phyloP scores from a whole-genome alignment of 2,888 invertebrate species.

The Trimorus sp. region DNA sequence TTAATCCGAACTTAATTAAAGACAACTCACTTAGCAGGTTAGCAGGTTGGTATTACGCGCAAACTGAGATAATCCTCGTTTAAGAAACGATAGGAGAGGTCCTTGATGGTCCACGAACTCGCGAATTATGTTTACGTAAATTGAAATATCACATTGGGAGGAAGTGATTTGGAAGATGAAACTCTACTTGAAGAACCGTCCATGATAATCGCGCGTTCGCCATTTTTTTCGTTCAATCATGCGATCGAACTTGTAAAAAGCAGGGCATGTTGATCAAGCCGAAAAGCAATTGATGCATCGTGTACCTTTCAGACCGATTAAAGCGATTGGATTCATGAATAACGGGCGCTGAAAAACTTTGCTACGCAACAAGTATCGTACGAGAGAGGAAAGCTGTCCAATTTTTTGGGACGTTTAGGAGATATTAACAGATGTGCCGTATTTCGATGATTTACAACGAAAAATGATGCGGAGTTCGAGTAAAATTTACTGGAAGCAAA shows the following conservation, averaged over 20 bases:
- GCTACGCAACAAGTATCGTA: conserved; percentile 28
- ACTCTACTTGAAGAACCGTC: neutral
- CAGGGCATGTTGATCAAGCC: conserved; percentile 19
- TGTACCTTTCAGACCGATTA: conserved; percentile 28
- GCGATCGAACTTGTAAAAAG: conserved; percentile 23
- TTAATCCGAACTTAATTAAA: conserved; percentile 50
- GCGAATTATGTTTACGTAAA: too few relatives aligned
- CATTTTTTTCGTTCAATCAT: conserved; percentile 19
- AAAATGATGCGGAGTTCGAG: too few relatives aligned
- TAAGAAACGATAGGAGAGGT: neutral
- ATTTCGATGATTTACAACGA: too few relatives aligned
- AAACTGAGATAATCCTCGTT: conserved; percentile 6
- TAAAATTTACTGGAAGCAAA: too few relatives aligned
- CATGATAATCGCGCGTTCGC: conserved; percentile 7
- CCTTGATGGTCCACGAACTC: too few relatives aligned
- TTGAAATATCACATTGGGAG: too few relatives aligned
- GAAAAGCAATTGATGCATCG: conserved; percentile 21
- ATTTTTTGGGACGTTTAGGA: too few relatives aligned
- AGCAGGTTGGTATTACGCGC: too few relatives aligned
- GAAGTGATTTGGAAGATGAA: neutral
- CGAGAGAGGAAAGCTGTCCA: neutral
- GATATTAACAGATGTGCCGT: too few relatives aligned
- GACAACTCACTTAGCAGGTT: conserved; percentile 39
- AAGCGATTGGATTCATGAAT: conserved; percentile 28
- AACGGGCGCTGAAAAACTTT: conserved; percentile 14